Evolutionary conservation across 2,888 invertebrate genomes (phyloP).

Genomic region (Fabriciana adippe): DNA sequence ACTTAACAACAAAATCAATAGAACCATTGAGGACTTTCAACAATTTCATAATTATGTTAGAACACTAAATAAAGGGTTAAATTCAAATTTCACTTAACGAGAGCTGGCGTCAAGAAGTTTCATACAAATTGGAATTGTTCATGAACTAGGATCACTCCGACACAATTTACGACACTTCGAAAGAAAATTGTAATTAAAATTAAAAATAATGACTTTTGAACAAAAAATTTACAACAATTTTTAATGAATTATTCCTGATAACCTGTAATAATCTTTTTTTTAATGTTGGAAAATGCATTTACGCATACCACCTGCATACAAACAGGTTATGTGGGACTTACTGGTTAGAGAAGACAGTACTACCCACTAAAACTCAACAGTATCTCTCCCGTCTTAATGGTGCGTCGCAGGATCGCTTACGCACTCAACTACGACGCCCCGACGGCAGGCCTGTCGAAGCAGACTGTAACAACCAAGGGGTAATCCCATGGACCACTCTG

Average conservation of each 20-base stretch:
- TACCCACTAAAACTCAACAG: no score
- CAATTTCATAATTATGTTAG: slow-evolving; percentile 31
- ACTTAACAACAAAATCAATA: slow-evolving; percentile 4
- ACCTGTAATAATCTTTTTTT: no score
- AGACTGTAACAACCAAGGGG: no score
- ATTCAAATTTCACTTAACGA: slow-evolving; percentile 23
- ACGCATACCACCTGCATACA: no score
- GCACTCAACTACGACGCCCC: no score
- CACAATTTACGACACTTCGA: slow-evolving; percentile 21
- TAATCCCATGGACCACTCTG: no score
- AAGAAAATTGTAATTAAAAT: slow-evolving; percentile 7
- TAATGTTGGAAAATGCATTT: no score
- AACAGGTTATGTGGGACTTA: no score
- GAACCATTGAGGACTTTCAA: slow-evolving; percentile 14
- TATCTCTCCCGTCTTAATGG: no score
- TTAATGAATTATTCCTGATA: background rate
- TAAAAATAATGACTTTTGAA: background rate
- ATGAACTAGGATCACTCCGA: slow-evolving; percentile 45
- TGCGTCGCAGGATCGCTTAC: no score
- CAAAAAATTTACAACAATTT: background rate
- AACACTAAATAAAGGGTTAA: slow-evolving; percentile 18
- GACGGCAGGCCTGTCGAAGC: no score
- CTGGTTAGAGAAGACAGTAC: no score
- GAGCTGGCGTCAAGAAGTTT: slow-evolving; percentile 30
- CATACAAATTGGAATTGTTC: slow-evolving; percentile 63